Evolutionary conservation across 2,113 vertebrate genomes (phyloP).

Genomic region (Cynopterus brachyotis): DNA sequence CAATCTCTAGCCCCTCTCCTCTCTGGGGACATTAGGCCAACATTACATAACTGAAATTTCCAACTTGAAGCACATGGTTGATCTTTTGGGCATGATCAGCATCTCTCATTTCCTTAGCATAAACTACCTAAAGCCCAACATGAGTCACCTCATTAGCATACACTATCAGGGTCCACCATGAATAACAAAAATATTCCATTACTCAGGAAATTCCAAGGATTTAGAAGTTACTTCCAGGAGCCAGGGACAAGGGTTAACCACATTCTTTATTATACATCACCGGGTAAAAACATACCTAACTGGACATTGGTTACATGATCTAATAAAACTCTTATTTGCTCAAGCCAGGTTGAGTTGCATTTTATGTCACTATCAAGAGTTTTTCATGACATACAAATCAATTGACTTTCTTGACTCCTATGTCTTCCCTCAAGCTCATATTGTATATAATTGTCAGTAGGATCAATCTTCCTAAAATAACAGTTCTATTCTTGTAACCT

Average conservation of each 20-base stretch:
- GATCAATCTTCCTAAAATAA: constrained; percentile 9
- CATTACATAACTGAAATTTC: not conserved
- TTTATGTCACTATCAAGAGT: constrained; percentile 2
- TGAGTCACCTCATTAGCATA: not conserved
- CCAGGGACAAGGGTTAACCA: not conserved
- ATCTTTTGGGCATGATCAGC: not conserved
- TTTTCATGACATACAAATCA: not conserved
- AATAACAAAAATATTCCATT: not conserved
- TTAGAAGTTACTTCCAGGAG: not conserved
- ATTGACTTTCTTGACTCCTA: not conserved
- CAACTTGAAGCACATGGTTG: not conserved
- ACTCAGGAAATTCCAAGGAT: not conserved
- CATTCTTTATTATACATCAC: not conserved
- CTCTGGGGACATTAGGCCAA: not conserved
- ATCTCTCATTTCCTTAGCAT: not conserved
- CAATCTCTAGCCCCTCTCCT: not conserved
- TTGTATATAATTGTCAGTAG: not conserved
- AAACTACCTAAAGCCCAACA: not conserved
- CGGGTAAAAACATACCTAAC: not conserved
- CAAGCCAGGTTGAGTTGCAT: not conserved
- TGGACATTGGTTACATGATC: not conserved
- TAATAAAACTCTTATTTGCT: not conserved
- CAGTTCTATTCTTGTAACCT: not conserved
- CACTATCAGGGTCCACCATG: not conserved
- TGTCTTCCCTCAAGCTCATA: not conserved